Base-by-base conservation (phyloP, 2,113 vertebrate species). In the Alosa alosa region DNA sequence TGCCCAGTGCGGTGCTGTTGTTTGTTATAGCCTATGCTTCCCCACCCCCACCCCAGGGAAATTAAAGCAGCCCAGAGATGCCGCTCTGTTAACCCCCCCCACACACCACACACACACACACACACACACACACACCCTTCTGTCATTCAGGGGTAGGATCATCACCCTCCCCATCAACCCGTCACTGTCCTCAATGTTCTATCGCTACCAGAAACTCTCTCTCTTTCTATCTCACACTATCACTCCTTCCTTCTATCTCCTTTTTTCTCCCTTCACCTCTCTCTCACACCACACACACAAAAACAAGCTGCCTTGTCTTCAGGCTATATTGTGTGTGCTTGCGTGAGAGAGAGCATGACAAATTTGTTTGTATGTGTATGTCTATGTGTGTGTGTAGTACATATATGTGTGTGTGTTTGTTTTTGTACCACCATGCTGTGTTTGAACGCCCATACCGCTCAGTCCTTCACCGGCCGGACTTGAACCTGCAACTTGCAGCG, bases 51-150 rank as follows among this genome's bases (percentile, higher is more conserved):
- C 49, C 84, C 72, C 78, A 44, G 90, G 86, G 90, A 91, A 88
- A 91, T 91, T 84, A 89, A 88, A 84, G 78, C 86, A 85, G 75
- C 68, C 45, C 83, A 72, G 83, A 84, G 81, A 86, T 85, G 83
- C 57, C 84, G 81, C n/a, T 50, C 81, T 91, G 83, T 64, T 52
- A 86, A 47, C 25, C 52, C 52, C 2, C 6, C 17, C 57, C 31
- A 82, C 57, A 82, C 78, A 60, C 75, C 52, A 82, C 47, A 49
- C 72, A 39, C 52, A 82, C 47, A 31, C 49, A 87, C 52, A 39
- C 60, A 39, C 39, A 50, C 83, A 22, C n/a, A 82, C 52, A 85
- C 4, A 55, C 25, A 81, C 68, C 25, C 57, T 85, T 84, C 55
- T 82, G 64, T 68, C 39, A 41, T 49, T 86, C 82, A 55, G 46